Percentiles rank a stretch among this genome's conserved stretches.
phyloP scores from a whole-genome alignment of 2,797 vertebrate genomes.

The Malurus leucopterus region DNA sequence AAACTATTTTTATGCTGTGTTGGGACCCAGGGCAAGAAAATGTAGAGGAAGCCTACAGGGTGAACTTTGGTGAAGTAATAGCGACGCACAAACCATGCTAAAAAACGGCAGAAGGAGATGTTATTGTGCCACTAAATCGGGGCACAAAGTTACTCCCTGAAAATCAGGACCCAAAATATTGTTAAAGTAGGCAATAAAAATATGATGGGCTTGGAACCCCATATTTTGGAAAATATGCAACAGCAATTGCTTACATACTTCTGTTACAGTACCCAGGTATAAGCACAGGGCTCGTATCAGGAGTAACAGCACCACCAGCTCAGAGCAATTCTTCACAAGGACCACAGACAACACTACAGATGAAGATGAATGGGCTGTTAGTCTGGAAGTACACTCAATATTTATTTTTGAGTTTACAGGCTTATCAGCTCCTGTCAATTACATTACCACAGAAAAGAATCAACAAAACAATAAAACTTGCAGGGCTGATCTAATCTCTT shows the following conservation, averaged over 20 bases:
- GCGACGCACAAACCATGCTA: neutral
- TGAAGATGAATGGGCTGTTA: conserved; percentile 30
- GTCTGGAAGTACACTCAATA: neutral
- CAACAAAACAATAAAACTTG: conserved; percentile 24
- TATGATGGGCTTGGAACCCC: neutral
- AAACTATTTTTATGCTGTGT: neutral
- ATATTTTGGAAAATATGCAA: neutral
- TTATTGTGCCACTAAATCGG: rapidly evolving
- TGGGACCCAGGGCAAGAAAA: neutral
- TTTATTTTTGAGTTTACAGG: conserved; percentile 34
- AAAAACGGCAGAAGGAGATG: neutral
- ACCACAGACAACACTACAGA: neutral
- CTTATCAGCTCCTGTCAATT: conserved; percentile 38
- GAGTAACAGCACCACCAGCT: neutral
- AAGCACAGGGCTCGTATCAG: neutral
- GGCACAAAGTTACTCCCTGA: neutral
- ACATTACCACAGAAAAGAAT: neutral
- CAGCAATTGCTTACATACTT: neutral
- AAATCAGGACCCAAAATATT: neutral
- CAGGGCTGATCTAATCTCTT: conserved; percentile 36
- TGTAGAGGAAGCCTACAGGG: neutral
- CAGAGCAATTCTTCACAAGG: neutral
- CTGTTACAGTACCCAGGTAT: neutral
- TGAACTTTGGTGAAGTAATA: neutral
- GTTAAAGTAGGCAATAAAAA: neutral